Percentiles rank a stretch among this genome's conserved stretches.
These are phyloP conservation scores for Neotoxoptera formosana DNA, from an alignment of 1,140 invertebrate species.

Conservation along the genomic window DNA sequence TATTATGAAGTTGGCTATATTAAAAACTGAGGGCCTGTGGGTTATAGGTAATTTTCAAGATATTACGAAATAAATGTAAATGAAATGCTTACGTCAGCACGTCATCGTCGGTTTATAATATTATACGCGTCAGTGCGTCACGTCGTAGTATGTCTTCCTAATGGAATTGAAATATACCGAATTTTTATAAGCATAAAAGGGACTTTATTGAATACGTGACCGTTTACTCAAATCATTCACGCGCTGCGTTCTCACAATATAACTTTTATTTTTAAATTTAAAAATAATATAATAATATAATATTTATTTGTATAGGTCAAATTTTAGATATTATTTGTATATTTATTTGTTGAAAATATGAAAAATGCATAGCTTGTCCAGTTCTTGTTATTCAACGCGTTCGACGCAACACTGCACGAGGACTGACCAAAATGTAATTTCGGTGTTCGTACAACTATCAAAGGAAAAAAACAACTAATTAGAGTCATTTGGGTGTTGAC, in stretches of 20 bases:
- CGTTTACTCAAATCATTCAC: not conserved
- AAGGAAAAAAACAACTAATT: too few relatives aligned
- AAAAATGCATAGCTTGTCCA: not conserved
- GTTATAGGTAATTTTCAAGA: not conserved
- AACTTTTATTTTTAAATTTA: constrained; percentile 5
- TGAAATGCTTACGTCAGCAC: not conserved
- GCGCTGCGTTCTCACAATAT: not conserved
- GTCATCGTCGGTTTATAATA: not conserved
- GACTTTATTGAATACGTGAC: constrained; percentile 1
- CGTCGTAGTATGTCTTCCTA: not conserved
- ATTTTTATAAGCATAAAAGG: not conserved
- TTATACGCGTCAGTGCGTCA: not conserved
- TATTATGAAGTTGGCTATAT: not conserved
- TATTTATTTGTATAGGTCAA: not conserved
- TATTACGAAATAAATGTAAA: not conserved
- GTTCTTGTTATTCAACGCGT: not conserved
- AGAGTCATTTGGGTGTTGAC: too few relatives aligned
- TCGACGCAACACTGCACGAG: too few relatives aligned
- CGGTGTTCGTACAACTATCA: too few relatives aligned
- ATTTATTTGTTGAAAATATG: not conserved
- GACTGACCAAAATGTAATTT: too few relatives aligned
- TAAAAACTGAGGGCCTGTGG: not conserved
- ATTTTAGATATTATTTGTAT: too few relatives aligned
- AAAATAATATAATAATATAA: not conserved
- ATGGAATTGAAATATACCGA: constrained; percentile 8